These are phyloP conservation scores for Candidula unifasciata DNA, from an alignment of 2,888 invertebrate genomes.

Conservation along the genomic window DNA sequence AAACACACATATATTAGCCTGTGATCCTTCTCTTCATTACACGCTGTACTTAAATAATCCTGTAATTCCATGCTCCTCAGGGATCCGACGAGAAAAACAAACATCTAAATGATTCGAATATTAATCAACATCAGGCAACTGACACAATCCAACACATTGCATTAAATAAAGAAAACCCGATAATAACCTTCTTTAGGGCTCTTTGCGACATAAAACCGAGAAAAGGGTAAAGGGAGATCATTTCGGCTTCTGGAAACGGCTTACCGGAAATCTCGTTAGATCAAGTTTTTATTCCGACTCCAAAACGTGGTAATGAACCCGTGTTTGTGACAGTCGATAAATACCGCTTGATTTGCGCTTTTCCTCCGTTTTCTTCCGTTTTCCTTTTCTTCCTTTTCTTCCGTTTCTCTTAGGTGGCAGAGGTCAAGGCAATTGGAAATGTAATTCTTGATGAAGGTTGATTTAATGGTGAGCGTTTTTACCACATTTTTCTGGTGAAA, in stretches of 20 bases:
- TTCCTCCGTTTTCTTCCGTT: neutral
- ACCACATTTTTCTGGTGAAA: neutral
- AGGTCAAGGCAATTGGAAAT: conserved; percentile 18
- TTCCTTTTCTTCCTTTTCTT: too few species aligned
- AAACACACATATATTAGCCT: too few species aligned
- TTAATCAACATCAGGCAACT: neutral
- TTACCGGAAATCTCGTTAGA: conserved; percentile 26
- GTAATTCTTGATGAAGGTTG: neutral
- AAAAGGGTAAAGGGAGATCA: conserved; percentile 16
- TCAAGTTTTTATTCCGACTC: neutral
- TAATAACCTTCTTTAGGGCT: neutral
- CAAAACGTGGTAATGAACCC: conserved; percentile 4
- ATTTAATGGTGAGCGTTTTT: neutral
- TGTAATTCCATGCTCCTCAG: neutral
- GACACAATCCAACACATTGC: neutral
- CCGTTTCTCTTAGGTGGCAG: neutral
- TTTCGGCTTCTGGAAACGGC: neutral
- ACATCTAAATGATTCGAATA: neutral
- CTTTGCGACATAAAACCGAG: neutral
- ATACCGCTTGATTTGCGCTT: neutral
- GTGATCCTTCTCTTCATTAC: too few species aligned
- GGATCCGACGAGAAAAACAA: neutral
- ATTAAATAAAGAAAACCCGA: neutral
- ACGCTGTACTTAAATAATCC: too few species aligned
- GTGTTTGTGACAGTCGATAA: neutral